Evolutionary conservation across 1,140 invertebrate species (phyloP).

Genomic region (Ceratina japonica): DNA sequence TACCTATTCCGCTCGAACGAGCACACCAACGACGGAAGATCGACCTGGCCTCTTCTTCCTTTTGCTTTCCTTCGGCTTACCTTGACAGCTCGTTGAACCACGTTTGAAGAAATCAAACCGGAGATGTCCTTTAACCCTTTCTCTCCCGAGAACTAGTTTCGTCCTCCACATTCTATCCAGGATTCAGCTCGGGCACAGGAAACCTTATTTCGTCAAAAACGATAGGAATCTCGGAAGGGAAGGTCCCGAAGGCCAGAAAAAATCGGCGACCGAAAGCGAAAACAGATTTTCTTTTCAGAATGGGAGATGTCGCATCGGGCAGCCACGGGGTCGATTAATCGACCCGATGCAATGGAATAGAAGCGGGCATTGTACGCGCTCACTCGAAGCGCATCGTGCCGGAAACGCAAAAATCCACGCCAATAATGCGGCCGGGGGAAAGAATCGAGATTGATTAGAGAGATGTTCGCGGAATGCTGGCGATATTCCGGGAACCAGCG

Average conservation of each 20-base stretch:
- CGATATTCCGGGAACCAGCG: slow-evolving; percentile 31
- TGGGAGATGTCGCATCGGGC: no score
- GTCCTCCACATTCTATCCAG: no score
- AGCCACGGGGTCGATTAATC: neutral
- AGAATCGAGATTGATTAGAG: slow-evolving; percentile 30
- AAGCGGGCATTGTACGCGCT: slow-evolving; percentile 17
- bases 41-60: slow-evolving; percentile 44
- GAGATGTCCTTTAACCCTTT: slow-evolving; percentile 23
- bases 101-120: slow-evolving; percentile 55
- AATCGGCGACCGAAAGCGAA: no score
- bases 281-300: neutral
- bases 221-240: no score
- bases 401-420: slow-evolving; percentile 37
- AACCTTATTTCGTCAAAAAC: no score
- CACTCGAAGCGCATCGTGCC: slow-evolving; percentile 32
- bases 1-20: slow-evolving; percentile 48
- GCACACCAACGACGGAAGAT: slow-evolving; percentile 60
- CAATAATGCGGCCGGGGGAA: slow-evolving; percentile 25
- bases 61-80: slow-evolving; percentile 32
- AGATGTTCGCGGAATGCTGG: slow-evolving; percentile 30
- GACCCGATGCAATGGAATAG: neutral
- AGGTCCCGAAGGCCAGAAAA: no score
- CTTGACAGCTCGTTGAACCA: slow-evolving; percentile 48
- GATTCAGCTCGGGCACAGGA: no score
- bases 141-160: slow-evolving; percentile 13